A percentile compares a stretch with the other conserved stretches of the same genome.
Evolutionary conservation across 2,113 vertebrate genomes (phyloP).

Genomic region (Sarotherodon lohbergeri): DNA sequence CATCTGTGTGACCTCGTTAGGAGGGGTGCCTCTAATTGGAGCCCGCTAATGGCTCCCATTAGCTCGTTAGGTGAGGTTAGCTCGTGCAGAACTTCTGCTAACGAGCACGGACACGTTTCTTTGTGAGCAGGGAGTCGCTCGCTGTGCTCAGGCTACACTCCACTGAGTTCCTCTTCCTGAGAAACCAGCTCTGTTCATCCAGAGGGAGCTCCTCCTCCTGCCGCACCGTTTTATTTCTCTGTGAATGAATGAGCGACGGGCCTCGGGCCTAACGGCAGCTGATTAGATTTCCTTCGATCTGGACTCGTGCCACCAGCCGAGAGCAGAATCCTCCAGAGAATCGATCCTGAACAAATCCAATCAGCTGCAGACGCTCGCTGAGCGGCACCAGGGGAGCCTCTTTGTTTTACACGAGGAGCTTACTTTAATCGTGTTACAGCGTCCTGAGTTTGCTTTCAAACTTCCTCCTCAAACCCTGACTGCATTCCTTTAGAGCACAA

Average conservation of each 20-base stretch:
- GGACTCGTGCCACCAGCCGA: background rate
- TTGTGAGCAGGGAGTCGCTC: background rate
- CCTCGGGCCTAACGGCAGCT: background rate
- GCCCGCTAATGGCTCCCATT: background rate
- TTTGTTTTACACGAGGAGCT: background rate
- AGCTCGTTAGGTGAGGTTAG: background rate
- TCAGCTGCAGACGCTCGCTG: background rate
- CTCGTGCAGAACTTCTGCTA: background rate
- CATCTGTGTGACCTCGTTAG: background rate
- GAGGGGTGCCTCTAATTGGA: background rate
- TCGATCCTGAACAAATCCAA: background rate
- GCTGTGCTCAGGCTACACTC: background rate
- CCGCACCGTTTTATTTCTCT: background rate
- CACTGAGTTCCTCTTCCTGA: background rate
- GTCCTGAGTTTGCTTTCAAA: background rate
- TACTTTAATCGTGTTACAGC: background rate
- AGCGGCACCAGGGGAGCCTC: background rate
- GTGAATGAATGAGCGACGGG: background rate
- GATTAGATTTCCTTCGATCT: slow-evolving; percentile 10
- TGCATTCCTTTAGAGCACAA: background rate
- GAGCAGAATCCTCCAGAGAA: slow-evolving; percentile 5
- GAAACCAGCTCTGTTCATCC: background rate
- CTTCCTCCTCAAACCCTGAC: background rate
- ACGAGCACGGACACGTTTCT: background rate
- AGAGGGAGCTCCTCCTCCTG: background rate